Percentiles rank a stretch among this genome's conserved stretches.
Evolutionary conservation across 2,888 invertebrate species (phyloP).

Genomic region (Coremacera marginata): DNA sequence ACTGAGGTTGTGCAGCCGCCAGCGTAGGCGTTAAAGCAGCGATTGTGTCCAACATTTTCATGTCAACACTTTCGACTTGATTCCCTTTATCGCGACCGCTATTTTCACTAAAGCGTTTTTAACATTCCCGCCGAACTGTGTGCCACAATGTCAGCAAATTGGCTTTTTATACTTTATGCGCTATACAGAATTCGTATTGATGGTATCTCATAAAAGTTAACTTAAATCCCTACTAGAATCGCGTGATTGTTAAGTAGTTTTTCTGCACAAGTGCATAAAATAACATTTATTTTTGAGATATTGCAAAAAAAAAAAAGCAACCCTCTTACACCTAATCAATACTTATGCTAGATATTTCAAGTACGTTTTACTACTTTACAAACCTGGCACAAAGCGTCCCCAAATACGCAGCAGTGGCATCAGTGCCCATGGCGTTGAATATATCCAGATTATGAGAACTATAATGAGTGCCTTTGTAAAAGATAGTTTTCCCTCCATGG

Average conservation of each 20-base stretch:
- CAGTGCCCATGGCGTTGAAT: conserved; percentile 83
- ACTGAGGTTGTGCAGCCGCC: conserved; percentile 34
- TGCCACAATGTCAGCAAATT: not conserved
- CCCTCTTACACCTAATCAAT: too few species aligned
- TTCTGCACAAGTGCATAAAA: not conserved
- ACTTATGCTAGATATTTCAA: too few species aligned
- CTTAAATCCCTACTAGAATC: not conserved
- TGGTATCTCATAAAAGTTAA: not conserved
- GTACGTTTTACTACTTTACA: conserved; percentile 26
- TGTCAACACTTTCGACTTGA: conserved; percentile 1
- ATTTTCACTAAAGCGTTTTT: not conserved
- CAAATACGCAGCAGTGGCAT: conserved; percentile 84
- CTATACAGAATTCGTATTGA: not conserved
- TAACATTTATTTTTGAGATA: not conserved
- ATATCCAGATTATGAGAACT: conserved; percentile 80
- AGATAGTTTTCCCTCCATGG: conserved; percentile 84
- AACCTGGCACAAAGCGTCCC: conserved; percentile 83
- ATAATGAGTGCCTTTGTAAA: conserved; percentile 82
- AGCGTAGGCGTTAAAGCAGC: not conserved
- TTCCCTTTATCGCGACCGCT: not conserved
- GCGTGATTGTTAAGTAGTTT: conserved; percentile 37
- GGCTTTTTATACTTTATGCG: conserved; percentile 6
- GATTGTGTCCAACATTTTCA: conserved; percentile 12
- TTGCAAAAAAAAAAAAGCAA: not conserved
- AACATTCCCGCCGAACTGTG: conserved; percentile 17